Evolutionary conservation across 2,797 vertebrate genomes (phyloP).

Genomic region (Thripadectes ignobilis): DNA sequence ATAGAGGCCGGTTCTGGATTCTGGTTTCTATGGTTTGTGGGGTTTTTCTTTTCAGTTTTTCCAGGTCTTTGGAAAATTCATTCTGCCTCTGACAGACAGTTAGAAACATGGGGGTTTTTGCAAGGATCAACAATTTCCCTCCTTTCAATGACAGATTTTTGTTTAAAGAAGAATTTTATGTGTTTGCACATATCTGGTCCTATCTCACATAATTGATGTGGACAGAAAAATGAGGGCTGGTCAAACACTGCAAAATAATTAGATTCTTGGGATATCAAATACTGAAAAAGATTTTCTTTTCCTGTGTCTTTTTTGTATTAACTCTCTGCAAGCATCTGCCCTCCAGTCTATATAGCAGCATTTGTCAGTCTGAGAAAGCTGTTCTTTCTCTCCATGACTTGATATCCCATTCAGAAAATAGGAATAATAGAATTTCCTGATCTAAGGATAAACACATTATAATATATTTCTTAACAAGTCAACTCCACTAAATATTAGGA

Average conservation of each 20-base stretch:
- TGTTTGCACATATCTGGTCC: not conserved
- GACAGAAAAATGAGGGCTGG: not conserved
- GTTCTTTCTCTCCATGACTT: not conserved
- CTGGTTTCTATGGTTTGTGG: not conserved
- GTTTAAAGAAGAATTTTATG: not conserved
- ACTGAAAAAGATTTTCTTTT: not conserved
- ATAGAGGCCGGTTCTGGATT: not conserved
- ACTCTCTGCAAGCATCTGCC: not conserved
- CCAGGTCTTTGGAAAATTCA: not conserved
- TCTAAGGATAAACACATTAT: not conserved
- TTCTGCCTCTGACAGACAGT: not conserved
- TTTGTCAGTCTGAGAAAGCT: not conserved
- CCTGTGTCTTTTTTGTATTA: not conserved
- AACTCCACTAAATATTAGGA: not conserved
- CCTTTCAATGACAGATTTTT: not conserved
- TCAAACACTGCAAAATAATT: constrained; percentile 22
- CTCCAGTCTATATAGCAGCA: not conserved
- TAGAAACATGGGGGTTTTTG: not conserved
- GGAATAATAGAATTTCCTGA: not conserved
- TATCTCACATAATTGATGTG: not conserved
- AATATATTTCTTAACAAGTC: not conserved
- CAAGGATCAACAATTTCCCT: not conserved
- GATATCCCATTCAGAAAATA: not conserved
- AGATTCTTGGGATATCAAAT: constrained; percentile 6
- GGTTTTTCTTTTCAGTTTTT: accelerated